phyloP scores from a whole-genome alignment of 2,113 vertebrate genomes.

The Girardinichthys multiradiatus region DNA sequence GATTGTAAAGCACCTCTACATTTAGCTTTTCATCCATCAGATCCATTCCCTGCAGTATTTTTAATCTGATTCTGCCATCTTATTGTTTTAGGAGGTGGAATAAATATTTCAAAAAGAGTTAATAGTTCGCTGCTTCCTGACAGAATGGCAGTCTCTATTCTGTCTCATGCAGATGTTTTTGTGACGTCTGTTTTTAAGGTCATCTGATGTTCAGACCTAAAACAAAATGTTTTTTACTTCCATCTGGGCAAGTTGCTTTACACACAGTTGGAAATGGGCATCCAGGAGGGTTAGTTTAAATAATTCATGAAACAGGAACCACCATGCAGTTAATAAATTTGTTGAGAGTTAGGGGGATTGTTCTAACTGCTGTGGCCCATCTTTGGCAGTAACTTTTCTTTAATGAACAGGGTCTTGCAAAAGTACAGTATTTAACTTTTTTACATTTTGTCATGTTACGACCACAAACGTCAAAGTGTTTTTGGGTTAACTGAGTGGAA shows the following conservation, averaged over 20 bases:
- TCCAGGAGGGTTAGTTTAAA: not conserved
- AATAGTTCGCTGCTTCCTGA: not conserved
- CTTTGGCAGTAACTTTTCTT: no score
- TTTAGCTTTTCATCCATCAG: not conserved
- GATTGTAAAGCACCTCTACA: not conserved
- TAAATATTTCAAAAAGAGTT: not conserved
- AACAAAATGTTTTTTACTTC: not conserved
- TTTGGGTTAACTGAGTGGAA: no score
- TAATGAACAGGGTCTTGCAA: no score
- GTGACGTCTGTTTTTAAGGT: not conserved
- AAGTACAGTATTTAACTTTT: no score
- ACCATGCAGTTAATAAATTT: conserved; percentile 5
- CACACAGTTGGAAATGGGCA: not conserved
- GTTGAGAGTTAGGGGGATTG: not conserved
- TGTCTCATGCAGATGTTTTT: not conserved
- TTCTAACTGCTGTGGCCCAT: no score
- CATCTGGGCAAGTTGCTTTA: conserved; percentile 1
- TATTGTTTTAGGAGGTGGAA: not conserved
- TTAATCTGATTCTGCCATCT: not conserved
- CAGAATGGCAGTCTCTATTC: not conserved
- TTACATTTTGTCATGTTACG: no score
- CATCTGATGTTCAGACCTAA: not conserved
- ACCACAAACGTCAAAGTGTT: no score
- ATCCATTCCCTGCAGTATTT: not conserved
- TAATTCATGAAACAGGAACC: not conserved